These are phyloP conservation scores for Drosophila planitibia DNA, from an alignment of 2,888 invertebrate genomes.

Conservation along the genomic window DNA sequence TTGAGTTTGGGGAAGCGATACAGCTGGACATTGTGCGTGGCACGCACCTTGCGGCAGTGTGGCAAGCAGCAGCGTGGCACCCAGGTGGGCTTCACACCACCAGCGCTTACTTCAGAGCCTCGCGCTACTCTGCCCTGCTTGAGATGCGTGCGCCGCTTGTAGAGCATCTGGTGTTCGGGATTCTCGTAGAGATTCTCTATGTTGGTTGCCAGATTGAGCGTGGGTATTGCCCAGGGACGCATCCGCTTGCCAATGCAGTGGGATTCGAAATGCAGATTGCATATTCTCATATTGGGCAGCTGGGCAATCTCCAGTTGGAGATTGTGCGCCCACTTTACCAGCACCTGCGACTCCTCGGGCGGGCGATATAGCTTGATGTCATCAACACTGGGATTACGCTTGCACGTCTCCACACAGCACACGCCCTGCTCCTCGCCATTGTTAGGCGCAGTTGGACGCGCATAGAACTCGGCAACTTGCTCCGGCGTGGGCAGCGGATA, in stretches of 20 bases:
- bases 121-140: slow-evolving; percentile 13
- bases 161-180: slow-evolving; percentile 72
- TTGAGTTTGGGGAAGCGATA: slow-evolving; percentile 81
- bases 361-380: slow-evolving; percentile 81
- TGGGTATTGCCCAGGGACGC: slow-evolving; percentile 82
- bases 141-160: slow-evolving; percentile 58
- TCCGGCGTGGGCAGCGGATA: slow-evolving; percentile 74
- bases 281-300: slow-evolving; percentile 68
- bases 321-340: slow-evolving; percentile 82
- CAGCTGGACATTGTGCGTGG: slow-evolving; percentile 76
- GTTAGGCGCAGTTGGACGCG: slow-evolving; percentile 72
- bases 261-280: slow-evolving; percentile 80
- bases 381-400: slow-evolving; percentile 82
- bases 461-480: slow-evolving; percentile 77
- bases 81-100: slow-evolving; percentile 70
- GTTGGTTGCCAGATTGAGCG: slow-evolving; percentile 76
- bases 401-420: slow-evolving; percentile 79
- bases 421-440: slow-evolving; percentile 82
- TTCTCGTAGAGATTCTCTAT: slow-evolving; percentile 80
- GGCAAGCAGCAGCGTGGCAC: slow-evolving; percentile 81
- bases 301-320: slow-evolving; percentile 68
- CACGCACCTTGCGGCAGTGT: slow-evolving; percentile 81
- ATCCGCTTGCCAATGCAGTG: slow-evolving; percentile 82
- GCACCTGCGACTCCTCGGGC: slow-evolving; percentile 77
- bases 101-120: neutral